These are phyloP conservation scores for Delphinus delphis DNA, from an alignment of 2,113 vertebrate genomes.

Conservation along the genomic window DNA sequence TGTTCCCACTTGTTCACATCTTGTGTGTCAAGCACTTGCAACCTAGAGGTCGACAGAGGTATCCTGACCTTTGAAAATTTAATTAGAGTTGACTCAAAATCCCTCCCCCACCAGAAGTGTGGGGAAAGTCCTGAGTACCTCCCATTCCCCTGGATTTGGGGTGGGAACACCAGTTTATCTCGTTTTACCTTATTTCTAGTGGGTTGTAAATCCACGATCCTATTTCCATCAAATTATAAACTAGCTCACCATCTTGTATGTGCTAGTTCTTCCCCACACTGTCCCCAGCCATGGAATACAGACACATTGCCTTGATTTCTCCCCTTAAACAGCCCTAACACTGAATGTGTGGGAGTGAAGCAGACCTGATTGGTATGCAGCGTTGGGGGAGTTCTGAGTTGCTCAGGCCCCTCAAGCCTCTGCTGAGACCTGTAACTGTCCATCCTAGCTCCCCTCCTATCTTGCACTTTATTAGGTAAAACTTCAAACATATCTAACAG, in stretches of 20 bases:
- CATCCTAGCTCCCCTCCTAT: neutral
- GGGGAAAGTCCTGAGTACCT: neutral
- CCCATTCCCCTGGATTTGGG: neutral
- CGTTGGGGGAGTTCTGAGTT: neutral
- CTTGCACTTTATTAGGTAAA: neutral
- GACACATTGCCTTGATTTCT: neutral
- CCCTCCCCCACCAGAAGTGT: neutral
- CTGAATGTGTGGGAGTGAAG: neutral
- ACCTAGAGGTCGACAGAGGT: neutral
- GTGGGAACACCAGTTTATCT: neutral
- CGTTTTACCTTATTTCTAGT: neutral
- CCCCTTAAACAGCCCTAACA: neutral
- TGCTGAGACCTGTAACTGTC: neutral
- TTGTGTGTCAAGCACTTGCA: neutral
- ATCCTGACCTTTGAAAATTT: neutral
- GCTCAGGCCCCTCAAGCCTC: neutral
- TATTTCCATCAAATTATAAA: neutral
- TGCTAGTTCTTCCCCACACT: neutral
- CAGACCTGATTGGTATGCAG: neutral
- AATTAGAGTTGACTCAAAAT: neutral
- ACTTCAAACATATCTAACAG: neutral
- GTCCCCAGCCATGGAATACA: neutral
- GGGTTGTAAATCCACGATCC: neutral
- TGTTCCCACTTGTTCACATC: neutral
- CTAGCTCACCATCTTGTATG: neutral